A percentile compares a stretch with the other conserved stretches of the same genome.
Conservation (phyloP, 2,113 vertebrate genomes). For the Poeciliopsis retropinna region DNA sequence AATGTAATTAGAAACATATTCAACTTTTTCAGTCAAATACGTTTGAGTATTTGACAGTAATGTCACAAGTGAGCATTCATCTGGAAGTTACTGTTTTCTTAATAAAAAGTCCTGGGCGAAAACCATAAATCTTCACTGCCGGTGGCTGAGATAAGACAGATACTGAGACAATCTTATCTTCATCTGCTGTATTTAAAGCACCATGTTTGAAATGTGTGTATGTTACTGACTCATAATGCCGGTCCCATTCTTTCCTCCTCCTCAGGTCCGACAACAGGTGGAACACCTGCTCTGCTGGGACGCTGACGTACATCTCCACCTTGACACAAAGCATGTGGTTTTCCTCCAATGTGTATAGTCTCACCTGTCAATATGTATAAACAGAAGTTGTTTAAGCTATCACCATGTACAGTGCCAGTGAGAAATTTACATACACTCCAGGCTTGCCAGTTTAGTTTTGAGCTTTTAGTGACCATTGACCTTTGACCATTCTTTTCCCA, state of each 20-base stretch:
- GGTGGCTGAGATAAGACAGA: not conserved
- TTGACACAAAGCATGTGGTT: slow-evolving; percentile 91
- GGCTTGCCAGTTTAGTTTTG: not conserved
- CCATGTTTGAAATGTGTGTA: not conserved
- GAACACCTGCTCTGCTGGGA: slow-evolving; percentile 84
- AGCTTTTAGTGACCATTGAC: not conserved
- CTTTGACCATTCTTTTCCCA: not conserved
- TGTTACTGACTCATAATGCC: slow-evolving; percentile 86
- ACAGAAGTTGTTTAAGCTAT: not conserved
- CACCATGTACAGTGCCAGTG: not conserved
- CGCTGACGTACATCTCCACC: slow-evolving; percentile 84
- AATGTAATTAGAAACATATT: not conserved
- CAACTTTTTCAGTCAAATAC: not conserved
- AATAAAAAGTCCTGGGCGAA: not conserved
- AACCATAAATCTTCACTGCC: not conserved
- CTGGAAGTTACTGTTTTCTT: not conserved
- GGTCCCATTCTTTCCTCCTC: slow-evolving; percentile 90
- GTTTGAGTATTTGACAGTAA: not conserved
- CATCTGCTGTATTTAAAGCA: not conserved
- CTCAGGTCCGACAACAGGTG: slow-evolving; percentile 88
- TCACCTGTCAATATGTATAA: slow-evolving; percentile 78
- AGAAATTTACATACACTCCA: not conserved
- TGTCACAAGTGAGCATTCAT: not conserved
- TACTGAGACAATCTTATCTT: not conserved
- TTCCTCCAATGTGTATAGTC: slow-evolving; percentile 91